Evolutionary conservation across 2,113 vertebrate species (phyloP).

Genomic region (Perccottus glenii): DNA sequence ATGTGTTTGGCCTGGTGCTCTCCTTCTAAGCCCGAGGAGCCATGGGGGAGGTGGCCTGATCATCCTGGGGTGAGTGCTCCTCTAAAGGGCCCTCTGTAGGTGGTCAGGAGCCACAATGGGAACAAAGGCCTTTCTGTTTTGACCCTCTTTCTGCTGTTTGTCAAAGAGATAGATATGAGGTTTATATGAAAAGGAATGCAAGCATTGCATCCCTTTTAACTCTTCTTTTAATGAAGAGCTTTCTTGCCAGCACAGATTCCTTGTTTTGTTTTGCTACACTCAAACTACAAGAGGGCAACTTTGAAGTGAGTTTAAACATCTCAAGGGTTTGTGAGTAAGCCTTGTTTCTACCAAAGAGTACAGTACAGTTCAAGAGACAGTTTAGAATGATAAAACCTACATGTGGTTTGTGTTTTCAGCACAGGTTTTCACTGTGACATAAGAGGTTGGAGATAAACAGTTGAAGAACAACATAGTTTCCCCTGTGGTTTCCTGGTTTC

Average conservation of each 20-base stretch:
- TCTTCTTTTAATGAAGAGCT: constrained; percentile 51
- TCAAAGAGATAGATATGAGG: constrained; percentile 61
- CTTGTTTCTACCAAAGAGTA: neutral
- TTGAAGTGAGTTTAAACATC: constrained; percentile 53
- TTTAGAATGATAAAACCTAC: constrained; percentile 1
- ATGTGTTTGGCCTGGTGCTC: constrained; percentile 73
- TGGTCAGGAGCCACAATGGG: constrained; percentile 74
- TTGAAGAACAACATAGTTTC: constrained; percentile 2
- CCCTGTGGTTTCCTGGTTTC: constrained; percentile 2
- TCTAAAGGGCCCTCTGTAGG: constrained; percentile 75
- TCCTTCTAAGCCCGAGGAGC: constrained; percentile 57
- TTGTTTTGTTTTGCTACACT: constrained; percentile 26
- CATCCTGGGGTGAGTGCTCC: constrained; percentile 71
- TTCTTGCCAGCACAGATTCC: neutral
- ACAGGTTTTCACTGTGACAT: constrained; percentile 4
- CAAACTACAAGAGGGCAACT: constrained; percentile 22
- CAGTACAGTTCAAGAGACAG: neutral
- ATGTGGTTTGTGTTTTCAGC: neutral
- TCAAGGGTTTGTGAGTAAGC: constrained; percentile 25
- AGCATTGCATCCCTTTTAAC: constrained; percentile 48
- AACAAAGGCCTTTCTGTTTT: constrained; percentile 71
- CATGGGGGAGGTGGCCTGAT: constrained; percentile 71
- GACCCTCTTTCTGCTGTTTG: constrained; percentile 52
- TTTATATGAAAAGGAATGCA: constrained; percentile 50
- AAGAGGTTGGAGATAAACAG: constrained; percentile 3